Evolutionary conservation across 2,888 invertebrate species (phyloP), one percentile per base, ranked within the genome.

Genomic region (Microplitis manilae): DNA sequence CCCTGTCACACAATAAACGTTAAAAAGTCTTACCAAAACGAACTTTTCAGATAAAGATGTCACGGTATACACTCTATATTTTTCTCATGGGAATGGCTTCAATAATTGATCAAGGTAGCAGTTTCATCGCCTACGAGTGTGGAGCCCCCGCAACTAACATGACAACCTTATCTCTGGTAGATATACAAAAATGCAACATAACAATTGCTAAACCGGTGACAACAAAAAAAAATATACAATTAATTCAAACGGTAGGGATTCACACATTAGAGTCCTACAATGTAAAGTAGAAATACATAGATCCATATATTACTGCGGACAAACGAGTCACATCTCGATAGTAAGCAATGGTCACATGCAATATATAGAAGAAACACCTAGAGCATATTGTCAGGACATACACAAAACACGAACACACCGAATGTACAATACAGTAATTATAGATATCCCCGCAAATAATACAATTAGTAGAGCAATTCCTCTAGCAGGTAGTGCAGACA

Each of bases 211-310:
- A 60, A 20, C 68, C 69, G 1, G 5, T 9, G 8, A 61, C 68
- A 9, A 39, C 8, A 5, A 39, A 38, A 5, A 62, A 62, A 6
- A 68, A 77, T 5, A 71, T 76, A 9, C 76, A 76, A 65, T 38
- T 75, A 0, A 15, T 79, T 17, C 74, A 79, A 60, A 2, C 38
- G 6, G 15, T 39, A 2, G 74, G 76, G 5, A 39, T 17, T 8
- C 8, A 2, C 2, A 2, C 1, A 17, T 30, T 6, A 39, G n/a
- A 15, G 61, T 76, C 1, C 62, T 68, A 0, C 73, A 73, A 59
- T 79, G 76, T 17, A 76, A 73, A 61, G 61, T 76, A 4, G 74
- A 76, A 62, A 79, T 76, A 2, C 30, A 77, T 4, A 40, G 79
- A 20, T n/a, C 39, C 2, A 59, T 78, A 1, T 75, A 64, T 17